Evolutionary conservation across 2,113 vertebrate genomes (phyloP).

Genomic region (Orthonyx spaldingii): DNA sequence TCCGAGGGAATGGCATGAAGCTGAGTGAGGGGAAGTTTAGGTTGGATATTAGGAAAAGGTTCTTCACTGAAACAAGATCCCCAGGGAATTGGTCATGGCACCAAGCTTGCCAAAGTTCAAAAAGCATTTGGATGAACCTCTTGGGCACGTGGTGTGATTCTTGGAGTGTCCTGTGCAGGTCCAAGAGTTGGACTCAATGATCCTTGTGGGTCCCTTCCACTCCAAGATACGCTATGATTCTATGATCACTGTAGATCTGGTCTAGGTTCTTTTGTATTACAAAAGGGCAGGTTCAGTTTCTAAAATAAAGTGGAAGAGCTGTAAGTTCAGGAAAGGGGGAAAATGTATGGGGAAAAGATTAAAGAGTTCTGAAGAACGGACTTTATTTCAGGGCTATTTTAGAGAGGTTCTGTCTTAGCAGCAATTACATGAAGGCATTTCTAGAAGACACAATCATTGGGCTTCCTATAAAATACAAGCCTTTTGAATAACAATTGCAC

Average conservation of each 20-base stretch:
- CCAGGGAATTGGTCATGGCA: neutral
- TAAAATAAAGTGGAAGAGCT: neutral
- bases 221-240: neutral
- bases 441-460: neutral
- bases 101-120: neutral
- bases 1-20: neutral
- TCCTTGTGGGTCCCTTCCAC: neutral
- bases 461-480: neutral
- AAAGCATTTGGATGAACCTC: neutral
- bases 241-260: neutral
- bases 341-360: neutral
- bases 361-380: neutral
- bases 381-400: neutral
- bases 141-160: neutral
- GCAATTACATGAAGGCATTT: neutral
- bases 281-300: neutral
- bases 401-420: neutral
- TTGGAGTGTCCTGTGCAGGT: neutral
- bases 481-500: neutral
- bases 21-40: neutral
- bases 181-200: neutral
- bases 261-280: neutral
- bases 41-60: neutral
- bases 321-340: neutral
- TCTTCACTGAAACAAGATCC: neutral